Evolutionary conservation across 64 coral and sea anemone species (phyloP).

Genomic region (Actinia tenebrosa): DNA sequence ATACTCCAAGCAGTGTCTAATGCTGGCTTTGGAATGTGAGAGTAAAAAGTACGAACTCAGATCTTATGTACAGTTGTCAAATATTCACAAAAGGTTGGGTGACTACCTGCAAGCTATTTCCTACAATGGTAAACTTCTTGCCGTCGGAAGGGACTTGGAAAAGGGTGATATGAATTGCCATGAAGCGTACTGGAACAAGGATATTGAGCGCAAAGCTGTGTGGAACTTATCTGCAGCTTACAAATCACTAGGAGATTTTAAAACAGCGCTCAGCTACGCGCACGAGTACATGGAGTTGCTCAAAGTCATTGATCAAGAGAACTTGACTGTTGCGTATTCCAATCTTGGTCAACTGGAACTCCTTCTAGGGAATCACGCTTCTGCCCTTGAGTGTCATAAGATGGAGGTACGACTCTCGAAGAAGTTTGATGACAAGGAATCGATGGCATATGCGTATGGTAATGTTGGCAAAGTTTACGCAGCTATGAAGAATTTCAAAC

Average conservation of each 20-base stretch:
- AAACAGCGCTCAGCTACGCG: conserved; percentile 51
- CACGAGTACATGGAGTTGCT: conserved; percentile 65
- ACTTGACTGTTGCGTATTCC: conserved; percentile 46
- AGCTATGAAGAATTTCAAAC: conserved; percentile 54
- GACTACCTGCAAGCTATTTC: conserved; percentile 68
- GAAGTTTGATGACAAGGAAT: conserved; percentile 53
- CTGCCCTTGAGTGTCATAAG: conserved; percentile 69
- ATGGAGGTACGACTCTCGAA: conserved; percentile 62
- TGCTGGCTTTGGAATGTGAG: conserved; percentile 40
- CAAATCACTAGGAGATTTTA: conserved; percentile 64
- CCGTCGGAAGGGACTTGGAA: conserved; percentile 70
- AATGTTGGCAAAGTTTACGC: conserved; percentile 74
- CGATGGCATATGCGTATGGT: conserved; percentile 76
- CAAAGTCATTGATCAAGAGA: conserved; percentile 55
- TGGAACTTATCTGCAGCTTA: conserved; percentile 78
- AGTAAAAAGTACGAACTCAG: conserved; percentile 75
- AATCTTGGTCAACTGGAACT: conserved; percentile 73
- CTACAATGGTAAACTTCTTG: conserved; percentile 67
- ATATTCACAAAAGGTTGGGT: conserved; percentile 69
- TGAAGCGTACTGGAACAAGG: conserved; percentile 57
- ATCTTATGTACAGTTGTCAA: conserved; percentile 72
- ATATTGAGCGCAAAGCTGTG: conserved; percentile 63
- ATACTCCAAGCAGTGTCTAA: conserved; percentile 44
- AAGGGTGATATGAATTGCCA: conserved; percentile 12
- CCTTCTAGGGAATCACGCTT: conserved; percentile 52